phyloP scores from a whole-genome alignment of 2,113 vertebrate genomes.

The Myodes glareolus region DNA sequence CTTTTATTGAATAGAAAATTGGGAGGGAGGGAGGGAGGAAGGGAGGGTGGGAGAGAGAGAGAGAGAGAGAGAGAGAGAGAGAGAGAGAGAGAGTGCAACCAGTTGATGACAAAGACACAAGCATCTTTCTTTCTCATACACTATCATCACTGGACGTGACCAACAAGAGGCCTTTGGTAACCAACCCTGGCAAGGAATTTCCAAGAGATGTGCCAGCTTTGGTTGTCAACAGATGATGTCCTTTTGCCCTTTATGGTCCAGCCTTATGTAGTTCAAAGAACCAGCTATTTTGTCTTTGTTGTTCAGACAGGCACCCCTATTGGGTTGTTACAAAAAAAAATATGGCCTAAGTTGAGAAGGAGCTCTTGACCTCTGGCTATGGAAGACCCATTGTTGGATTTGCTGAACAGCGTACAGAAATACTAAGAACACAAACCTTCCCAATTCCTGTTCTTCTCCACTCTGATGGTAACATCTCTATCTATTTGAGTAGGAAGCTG shows the following conservation, averaged over 20 bases:
- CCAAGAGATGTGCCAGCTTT: neutral
- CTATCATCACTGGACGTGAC: neutral
- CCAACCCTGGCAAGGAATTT: neutral
- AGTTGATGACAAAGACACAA: neutral
- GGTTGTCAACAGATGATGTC: neutral
- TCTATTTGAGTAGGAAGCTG: neutral
- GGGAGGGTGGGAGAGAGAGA: too few species aligned
- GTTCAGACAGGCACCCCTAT: neutral
- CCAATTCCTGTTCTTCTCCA: neutral
- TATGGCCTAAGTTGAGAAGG: neutral
- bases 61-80: neutral
- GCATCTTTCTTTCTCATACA: too few species aligned
- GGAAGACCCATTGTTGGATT: neutral
- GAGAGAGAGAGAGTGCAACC: too few species aligned
- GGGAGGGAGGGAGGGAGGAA: accelerated
- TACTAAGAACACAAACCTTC: neutral
- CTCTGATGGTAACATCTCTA: neutral
- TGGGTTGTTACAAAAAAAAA: neutral
- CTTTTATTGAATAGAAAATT: neutral
- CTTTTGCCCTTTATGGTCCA: neutral
- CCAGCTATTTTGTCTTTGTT: neutral
- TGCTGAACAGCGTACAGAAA: neutral
- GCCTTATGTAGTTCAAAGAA: neutral
- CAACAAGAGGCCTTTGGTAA: neutral
- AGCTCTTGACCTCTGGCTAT: neutral